Base-by-base conservation (phyloP, 2,797 vertebrate genomes). In the Benthosema pterotum region DNA sequence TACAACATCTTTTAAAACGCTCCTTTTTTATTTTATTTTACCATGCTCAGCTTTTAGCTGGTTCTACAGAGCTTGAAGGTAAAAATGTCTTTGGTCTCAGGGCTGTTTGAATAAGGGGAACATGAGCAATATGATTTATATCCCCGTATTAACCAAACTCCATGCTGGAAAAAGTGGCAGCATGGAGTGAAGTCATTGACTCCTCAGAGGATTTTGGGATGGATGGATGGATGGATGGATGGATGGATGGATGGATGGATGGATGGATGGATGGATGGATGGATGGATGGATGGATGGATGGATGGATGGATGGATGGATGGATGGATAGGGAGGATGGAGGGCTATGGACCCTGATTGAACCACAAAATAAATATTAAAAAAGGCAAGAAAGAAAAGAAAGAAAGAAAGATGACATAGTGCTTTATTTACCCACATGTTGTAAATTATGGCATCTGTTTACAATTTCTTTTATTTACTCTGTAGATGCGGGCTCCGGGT, bases 391-490 rank as follows among this genome's bases (percentile, higher is more conserved):
- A 46, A 5, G 2, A n/a, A n/a, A 45, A 5, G 14, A 52, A 17
- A 11, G 56, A 53, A 42, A 63, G 43, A 75, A 77, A 63, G 80
- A 87, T 84, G 85, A 90, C 85, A 83, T 80, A 78, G 63, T 80
- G 76, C 71, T 78, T 80, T 77, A 88, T 86, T 87, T 75, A 72
- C 88, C 85, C 89, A 89, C 73, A 84, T 92, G 91, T 65, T 86
- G 61, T 68, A 71, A 74, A 91, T 91, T 64, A 87, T 65, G n/a
- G 64, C 89, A 91, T 90, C 80, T 93, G 91, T 86, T 91, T 88
- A 86, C 81, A 65, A 77, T 92, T 84, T 80, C 71, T 87, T 86
- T 83, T 86, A 85, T 89, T 91, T 91, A 89, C 89, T 88, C 83
- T 90, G 87, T 85, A 84, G 81, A 88, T 82, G 79, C 72, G 71